Percentiles rank a stretch among this genome's conserved stretches.
Evolutionary conservation across 1,140 invertebrate genomes (phyloP).

Genomic region (Popillia japonica): DNA sequence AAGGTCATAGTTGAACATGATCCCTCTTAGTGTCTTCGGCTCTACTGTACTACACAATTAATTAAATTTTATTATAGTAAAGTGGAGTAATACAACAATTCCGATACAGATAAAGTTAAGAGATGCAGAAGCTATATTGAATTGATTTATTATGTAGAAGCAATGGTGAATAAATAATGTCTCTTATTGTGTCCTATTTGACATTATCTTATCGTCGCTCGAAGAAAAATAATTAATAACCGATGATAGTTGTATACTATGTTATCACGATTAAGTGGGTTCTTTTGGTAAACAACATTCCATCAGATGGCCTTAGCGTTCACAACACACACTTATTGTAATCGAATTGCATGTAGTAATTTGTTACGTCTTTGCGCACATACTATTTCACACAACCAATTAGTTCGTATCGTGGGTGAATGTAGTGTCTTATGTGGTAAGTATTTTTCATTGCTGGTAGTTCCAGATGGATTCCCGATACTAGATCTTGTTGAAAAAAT

Average conservation of each 20-base stretch:
- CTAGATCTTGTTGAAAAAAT: no score
- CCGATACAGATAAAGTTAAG: neutral
- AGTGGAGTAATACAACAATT: conserved; percentile 16
- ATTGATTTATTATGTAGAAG: conserved; percentile 5
- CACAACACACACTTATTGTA: no score
- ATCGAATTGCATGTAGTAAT: no score
- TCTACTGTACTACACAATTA: conserved; percentile 1
- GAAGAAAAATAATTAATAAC: neutral
- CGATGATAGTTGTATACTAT: neutral
- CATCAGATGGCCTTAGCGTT: neutral
- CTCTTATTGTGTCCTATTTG: neutral
- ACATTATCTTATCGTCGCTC: neutral
- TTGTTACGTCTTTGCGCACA: no score
- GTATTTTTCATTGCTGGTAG: no score
- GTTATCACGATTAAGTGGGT: neutral
- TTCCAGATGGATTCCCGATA: no score
- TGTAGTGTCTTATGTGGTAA: no score
- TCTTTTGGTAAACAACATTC: conserved; percentile 4
- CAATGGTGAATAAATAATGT: conserved; percentile 6
- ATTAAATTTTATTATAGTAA: conserved; percentile 29
- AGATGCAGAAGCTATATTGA: neutral
- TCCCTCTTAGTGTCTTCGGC: neutral
- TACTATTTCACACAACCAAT: no score
- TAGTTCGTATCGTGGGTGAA: no score
- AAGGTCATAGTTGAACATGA: neutral